A percentile compares a stretch with the other conserved stretches of the same genome.
Conservation (phyloP, 53 echinoderm and acorn worm species). For the Stichopus horrens region DNA sequence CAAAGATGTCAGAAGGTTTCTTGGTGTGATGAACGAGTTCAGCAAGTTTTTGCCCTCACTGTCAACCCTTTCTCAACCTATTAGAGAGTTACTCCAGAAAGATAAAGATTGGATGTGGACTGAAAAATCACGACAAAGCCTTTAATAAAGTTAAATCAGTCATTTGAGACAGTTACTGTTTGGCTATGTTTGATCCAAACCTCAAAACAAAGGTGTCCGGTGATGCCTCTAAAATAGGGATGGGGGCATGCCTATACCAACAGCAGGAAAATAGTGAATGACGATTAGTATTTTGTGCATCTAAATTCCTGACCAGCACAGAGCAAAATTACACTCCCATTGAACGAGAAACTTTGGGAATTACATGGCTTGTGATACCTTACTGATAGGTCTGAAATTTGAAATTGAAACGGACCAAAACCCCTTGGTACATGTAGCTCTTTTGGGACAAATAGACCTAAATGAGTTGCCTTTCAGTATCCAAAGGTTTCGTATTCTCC, state of each 20-base stretch:
- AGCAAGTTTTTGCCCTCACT: constrained; percentile 42
- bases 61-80: constrained; percentile 26
- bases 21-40: constrained; percentile 64
- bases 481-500: constrained; percentile 65
- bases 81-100: constrained; percentile 53
- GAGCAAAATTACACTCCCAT: constrained; percentile 63
- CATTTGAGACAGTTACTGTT: background rate
- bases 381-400: constrained; percentile 32
- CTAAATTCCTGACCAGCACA: constrained; percentile 47
- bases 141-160: constrained; percentile 48
- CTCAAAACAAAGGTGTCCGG: constrained; percentile 57
- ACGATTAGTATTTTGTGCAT: constrained; percentile 53
- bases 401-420: constrained; percentile 26
- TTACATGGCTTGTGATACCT: constrained; percentile 41
- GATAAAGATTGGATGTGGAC: constrained; percentile 55
- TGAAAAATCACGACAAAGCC: constrained; percentile 43
- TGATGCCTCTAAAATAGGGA: constrained; percentile 57
- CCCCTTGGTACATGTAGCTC: too few species aligned
- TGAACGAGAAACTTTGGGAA: constrained; percentile 44
- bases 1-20: constrained; percentile 55
- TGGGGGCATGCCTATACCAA: constrained; percentile 58
- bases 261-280: constrained; percentile 49
- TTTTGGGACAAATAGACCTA: constrained; percentile 48
- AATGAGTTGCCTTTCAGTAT: constrained; percentile 53
- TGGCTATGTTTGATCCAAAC: constrained; percentile 55